Base-by-base conservation (phyloP, 2,113 vertebrate genomes). In the Cebus imitator region DNA sequence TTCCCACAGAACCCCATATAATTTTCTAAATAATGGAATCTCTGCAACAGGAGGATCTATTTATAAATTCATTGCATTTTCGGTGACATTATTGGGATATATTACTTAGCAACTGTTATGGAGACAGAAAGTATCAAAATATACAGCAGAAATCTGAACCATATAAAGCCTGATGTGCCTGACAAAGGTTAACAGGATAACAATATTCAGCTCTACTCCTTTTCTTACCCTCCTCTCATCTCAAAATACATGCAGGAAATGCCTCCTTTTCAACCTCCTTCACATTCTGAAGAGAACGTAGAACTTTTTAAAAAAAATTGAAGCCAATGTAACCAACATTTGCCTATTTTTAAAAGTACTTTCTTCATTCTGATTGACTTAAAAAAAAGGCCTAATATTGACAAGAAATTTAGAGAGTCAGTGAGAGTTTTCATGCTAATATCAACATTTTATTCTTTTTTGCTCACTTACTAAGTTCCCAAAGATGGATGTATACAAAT, bases 51-150 rank as follows among this genome's bases (percentile, higher is more conserved):
- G 43, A 91, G 76, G 45, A 35, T 58, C 90, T 97, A 87, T 86
- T 97, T 93, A 87, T 96, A 95, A 80, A 78, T 40, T 30, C 40
- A 78, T 79, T 94, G 78, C 75, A 80, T 90, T 96, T 96, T 88
- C 83, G 84, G 55, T 86, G 80, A 94, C 83, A 86, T 80, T 64
- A 90, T 35, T 96, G 91, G 83, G 83, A 80, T 25, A 64, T 23
- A 92, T 64, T 94, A 43, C 61, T 61, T 70, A 94, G 80, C 75
- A 94, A 89, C 37, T 72, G 91, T 68, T 79, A 76, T 87, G 76
- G 87, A 85, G 57, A 96, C 75, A 52, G 45, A 86, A 52, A 64
- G 70, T 72, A 94, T 94, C 96, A 95, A 97, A 95, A 97, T 97
- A 97, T 70, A 79, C 3, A 10, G 55, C 68, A 90, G 94, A 91